Conservation (phyloP, 2,888 invertebrate species). For the Teinopalpus imperialis region DNA sequence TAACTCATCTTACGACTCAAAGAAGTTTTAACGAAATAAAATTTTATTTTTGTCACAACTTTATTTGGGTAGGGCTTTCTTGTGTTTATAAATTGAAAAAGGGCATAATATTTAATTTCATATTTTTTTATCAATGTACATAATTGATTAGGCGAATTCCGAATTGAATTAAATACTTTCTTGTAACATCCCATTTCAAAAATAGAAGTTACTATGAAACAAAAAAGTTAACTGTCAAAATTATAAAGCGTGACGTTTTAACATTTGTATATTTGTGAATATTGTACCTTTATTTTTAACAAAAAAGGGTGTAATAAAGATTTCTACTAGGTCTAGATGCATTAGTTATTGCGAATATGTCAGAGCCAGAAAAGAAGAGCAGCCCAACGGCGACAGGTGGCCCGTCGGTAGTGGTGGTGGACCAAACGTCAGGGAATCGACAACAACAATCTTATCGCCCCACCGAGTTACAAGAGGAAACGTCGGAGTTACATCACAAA, state of each 20-base stretch:
- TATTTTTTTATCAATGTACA: no score
- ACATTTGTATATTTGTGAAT: constrained; percentile 54
- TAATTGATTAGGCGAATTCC: no score
- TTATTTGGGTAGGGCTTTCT: no score
- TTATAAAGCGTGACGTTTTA: constrained; percentile 64
- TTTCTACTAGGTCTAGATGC: constrained; percentile 50
- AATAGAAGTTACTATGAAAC: constrained; percentile 58
- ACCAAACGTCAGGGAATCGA: constrained; percentile 45
- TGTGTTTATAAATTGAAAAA: no score
- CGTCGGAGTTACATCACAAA: constrained; percentile 49
- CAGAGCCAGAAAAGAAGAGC: constrained; percentile 60
- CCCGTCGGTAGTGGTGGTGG: constrained; percentile 48
- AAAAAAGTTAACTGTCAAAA: constrained; percentile 65
- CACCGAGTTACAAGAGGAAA: constrained; percentile 47
- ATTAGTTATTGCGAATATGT: constrained; percentile 55
- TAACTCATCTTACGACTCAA: constrained; percentile 14
- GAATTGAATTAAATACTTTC: constrained; percentile 20
- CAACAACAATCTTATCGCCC: constrained; percentile 50
- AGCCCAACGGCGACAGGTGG: constrained; percentile 36
- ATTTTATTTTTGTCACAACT: no score
- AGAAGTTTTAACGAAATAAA: constrained; percentile 14
- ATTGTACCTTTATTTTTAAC: constrained; percentile 50
- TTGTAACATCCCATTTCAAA: constrained; percentile 47
- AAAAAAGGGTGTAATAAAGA: constrained; percentile 46
- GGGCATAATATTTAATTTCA: no score